Base-by-base conservation (phyloP, 2,797 vertebrate species). In the Pogonophryne albipinna region DNA sequence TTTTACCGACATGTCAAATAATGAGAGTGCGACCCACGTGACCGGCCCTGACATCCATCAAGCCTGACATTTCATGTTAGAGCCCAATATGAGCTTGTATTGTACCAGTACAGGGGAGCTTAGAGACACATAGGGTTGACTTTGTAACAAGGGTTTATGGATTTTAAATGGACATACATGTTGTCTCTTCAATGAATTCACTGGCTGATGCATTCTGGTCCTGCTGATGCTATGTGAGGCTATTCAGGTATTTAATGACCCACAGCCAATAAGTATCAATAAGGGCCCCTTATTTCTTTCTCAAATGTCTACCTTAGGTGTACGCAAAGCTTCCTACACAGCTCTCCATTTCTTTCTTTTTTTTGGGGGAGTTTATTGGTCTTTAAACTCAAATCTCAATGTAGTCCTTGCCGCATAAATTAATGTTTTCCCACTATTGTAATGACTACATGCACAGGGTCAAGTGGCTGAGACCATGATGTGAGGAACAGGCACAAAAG, bases 1-100 rank as follows among this genome's bases (percentile, higher is more conserved):
- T 93, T 38, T 87, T 86, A 84, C 20, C 23, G 76, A 80, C 88
- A 89, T 84, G 90, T 89, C 80, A 80, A 90, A 85, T 91, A 83
- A 89, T 82, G 83, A 90, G 78, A 80, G 82, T 68, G 77, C 38
- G 42, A 45, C 31, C 69, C 85, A 85, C 71, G 87, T 85, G 83
- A 91, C 78, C 62, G 10, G 52, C 62, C 4, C 20, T 34, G 69
- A 87, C 85, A 85, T 86, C 71, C 83, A 82, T 86, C 77, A 79
- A 81, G 78, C 66, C 19, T 47, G 55, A 58, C 66, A 50, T 85
- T 77, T 82, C 55, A 68, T 75, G 83, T 86, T 66, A 42, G 19
- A 64, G 53, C 65, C 63, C 47, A 53, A 79, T 42, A 64, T 13
- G 42, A 79, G 55, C 46, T 42, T 52, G 31, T 53, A 14, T 74